These are phyloP conservation scores for Hymenopus coronatus DNA, from an alignment of 2,888 invertebrate genomes.

Conservation along the genomic window DNA sequence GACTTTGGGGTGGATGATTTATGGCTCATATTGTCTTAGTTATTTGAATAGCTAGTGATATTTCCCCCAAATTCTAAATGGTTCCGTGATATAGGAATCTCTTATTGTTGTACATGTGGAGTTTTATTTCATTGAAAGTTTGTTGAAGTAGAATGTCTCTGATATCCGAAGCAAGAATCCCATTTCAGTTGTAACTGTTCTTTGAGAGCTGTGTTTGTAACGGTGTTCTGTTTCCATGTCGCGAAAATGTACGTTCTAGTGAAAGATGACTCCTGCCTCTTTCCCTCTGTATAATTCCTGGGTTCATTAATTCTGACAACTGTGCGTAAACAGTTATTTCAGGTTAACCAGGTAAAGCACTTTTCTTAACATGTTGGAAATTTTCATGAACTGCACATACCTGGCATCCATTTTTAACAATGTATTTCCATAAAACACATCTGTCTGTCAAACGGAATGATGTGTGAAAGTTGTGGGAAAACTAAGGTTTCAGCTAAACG, in stretches of 20 bases:
- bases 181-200: no score
- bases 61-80: no score
- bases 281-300: not conserved
- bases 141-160: no score
- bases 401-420: not conserved
- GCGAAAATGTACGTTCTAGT: not conserved
- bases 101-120: no score
- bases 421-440: not conserved
- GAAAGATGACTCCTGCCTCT: not conserved
- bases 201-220: not conserved
- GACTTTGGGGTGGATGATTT: no score
- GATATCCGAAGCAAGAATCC: no score
- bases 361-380: not conserved
- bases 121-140: no score
- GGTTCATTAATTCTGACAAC: no score
- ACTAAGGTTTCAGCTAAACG: not conserved
- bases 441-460: not conserved
- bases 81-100: no score
- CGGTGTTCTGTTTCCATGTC: not conserved
- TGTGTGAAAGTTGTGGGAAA: not conserved
- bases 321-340: not conserved
- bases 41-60: no score
- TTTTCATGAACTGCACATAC: not conserved
- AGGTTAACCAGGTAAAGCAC: not conserved
- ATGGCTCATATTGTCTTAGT: no score